These are phyloP conservation scores for Gouania willdenowi DNA, from an alignment of 2,797 vertebrate species.

Conservation along the genomic window DNA sequence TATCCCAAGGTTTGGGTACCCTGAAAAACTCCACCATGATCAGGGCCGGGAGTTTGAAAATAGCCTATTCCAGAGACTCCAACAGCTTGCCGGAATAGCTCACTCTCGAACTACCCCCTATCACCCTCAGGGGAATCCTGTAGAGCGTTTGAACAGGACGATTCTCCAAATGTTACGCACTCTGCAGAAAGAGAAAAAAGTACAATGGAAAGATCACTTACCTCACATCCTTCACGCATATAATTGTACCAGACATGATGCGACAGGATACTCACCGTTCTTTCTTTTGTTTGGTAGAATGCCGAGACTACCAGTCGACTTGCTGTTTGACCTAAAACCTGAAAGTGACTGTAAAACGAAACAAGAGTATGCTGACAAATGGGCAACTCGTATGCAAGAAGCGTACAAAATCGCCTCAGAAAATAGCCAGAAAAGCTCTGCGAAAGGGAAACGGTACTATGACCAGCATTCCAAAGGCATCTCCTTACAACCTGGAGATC, in stretches of 20 bases:
- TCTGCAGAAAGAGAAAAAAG: not conserved
- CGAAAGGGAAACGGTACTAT: too few species aligned
- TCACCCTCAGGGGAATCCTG: not conserved
- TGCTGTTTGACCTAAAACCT: not conserved
- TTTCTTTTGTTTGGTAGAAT: not conserved
- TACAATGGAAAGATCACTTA: too few species aligned
- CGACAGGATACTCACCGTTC: not conserved
- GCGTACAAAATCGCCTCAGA: constrained; percentile 4
- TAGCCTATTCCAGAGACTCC: too few species aligned
- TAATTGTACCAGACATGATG: not conserved
- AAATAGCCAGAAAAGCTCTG: constrained; percentile 4
- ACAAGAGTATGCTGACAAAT: constrained; percentile 3
- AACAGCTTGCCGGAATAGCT: too few species aligned
- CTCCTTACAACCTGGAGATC: not conserved
- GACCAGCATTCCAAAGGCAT: not conserved
- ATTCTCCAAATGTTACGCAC: not conserved
- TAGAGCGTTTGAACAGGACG: not conserved
- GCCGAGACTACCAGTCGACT: not conserved
- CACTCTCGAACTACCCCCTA: too few species aligned
- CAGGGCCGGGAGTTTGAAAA: too few species aligned
- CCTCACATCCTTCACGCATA: too few species aligned
- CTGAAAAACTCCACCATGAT: too few species aligned
- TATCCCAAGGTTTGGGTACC: too few species aligned
- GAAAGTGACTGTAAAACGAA: not conserved
- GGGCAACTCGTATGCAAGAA: not conserved